phyloP scores from a whole-genome alignment of 2,888 invertebrate genomes.

The Lasioglossum marginatum region DNA sequence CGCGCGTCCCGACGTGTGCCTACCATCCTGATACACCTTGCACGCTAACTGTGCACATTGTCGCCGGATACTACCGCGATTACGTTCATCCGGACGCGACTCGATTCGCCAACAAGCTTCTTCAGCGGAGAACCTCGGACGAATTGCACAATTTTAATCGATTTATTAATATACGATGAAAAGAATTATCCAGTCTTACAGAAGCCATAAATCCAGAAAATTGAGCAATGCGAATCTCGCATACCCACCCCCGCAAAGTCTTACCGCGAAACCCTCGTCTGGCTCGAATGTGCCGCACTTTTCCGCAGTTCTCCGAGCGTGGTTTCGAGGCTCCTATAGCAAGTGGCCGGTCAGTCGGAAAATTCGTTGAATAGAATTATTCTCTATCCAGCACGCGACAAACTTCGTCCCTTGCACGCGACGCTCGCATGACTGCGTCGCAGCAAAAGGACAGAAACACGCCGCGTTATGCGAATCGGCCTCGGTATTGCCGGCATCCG shows the following conservation, averaged over 20 bases:
- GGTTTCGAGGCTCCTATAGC: conserved; percentile 21
- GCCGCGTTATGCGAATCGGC: conserved; percentile 52
- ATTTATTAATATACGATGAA: background rate
- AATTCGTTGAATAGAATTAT: conserved; percentile 70
- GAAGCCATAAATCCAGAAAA: background rate
- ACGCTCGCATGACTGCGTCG: conserved; percentile 63
- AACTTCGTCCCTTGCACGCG: conserved; percentile 67
- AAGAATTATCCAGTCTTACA: fast-evolving
- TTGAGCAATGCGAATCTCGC: background rate
- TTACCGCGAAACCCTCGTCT: conserved; percentile 8
- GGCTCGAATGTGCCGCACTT: conserved; percentile 26
- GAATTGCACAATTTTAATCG: background rate
- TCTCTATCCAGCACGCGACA: conserved; percentile 67
- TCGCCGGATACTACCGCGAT: conserved; percentile 43
- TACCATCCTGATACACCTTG: conserved; percentile 41
- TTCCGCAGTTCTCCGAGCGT: conserved; percentile 6
- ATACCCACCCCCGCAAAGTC: background rate
- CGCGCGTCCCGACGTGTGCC: conserved; percentile 9
- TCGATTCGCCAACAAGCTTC: background rate
- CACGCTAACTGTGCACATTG: conserved; percentile 62
- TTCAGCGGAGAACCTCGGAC: background rate
- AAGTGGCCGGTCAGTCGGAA: conserved; percentile 63
- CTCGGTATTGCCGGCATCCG: conserved; percentile 51
- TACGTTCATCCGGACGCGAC: conserved; percentile 15
- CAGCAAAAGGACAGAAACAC: conserved; percentile 62